These are phyloP conservation scores for Eristalis pertinax DNA, from an alignment of 2,888 invertebrate species.

Conservation along the genomic window DNA sequence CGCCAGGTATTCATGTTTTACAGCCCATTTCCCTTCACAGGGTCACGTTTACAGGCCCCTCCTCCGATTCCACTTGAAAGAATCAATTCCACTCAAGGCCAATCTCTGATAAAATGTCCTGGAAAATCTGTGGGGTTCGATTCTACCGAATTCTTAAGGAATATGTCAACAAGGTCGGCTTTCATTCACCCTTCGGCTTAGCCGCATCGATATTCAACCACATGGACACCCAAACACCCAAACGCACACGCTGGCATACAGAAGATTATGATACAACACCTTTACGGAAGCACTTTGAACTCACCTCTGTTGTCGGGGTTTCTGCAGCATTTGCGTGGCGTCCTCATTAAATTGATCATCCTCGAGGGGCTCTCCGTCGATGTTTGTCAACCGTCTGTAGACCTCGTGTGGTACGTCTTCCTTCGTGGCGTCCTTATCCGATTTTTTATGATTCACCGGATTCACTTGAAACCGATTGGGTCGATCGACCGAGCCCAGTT, in stretches of 20 bases:
- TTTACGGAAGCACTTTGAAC: constrained; percentile 8
- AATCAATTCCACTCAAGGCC: background rate
- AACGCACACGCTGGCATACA: no score
- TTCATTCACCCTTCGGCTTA: background rate
- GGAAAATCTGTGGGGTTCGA: background rate
- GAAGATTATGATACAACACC: background rate
- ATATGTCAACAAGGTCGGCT: background rate
- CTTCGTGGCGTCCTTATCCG: constrained; percentile 73
- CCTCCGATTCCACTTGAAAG: background rate
- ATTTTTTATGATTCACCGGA: constrained; percentile 80
- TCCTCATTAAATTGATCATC: constrained; percentile 80
- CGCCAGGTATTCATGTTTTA: background rate
- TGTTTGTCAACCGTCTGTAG: constrained; percentile 79
- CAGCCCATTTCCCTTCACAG: background rate
- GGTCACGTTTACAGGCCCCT: background rate
- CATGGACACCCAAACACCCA: background rate
- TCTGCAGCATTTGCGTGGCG: constrained; percentile 77
- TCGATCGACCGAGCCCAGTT: constrained; percentile 80
- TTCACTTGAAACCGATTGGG: constrained; percentile 82
- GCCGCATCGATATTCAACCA: background rate
- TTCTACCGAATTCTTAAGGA: background rate
- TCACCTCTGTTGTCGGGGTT: constrained; percentile 78
- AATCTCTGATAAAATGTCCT: background rate
- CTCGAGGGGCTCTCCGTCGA: constrained; percentile 78
- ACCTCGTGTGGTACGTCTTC: constrained; percentile 77